Percentiles rank a stretch among this genome's conserved stretches.
Evolutionary conservation across 2,113 vertebrate species (phyloP).

Genomic region (Deroptyus accipitrinus): DNA sequence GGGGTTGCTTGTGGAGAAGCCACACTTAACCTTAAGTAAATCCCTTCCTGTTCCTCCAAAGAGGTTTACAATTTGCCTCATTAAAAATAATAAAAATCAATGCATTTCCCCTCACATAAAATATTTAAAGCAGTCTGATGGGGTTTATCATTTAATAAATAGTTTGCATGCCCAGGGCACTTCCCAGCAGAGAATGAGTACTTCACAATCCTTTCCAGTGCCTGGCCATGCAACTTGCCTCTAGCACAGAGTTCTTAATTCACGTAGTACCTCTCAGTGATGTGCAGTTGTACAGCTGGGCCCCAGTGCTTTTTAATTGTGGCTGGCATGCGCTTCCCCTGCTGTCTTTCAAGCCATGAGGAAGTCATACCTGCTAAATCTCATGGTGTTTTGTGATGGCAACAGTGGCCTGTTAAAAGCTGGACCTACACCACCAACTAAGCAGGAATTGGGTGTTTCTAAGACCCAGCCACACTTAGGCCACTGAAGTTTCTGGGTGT

Average conservation of each 20-base stretch:
- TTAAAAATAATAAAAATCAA: not conserved
- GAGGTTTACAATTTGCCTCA: not conserved
- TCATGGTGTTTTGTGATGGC: not conserved
- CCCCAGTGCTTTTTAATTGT: fast-evolving
- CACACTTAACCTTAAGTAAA: not conserved
- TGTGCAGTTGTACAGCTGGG: not conserved
- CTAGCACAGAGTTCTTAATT: not conserved
- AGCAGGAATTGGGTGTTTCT: not conserved
- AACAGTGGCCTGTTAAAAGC: not conserved
- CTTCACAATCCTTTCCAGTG: not conserved
- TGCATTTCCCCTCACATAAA: not conserved
- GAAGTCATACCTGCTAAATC: not conserved
- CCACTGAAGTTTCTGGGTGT: fast-evolving
- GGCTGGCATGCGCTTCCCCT: not conserved
- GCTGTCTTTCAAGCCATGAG: not conserved
- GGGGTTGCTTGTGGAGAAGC: not conserved
- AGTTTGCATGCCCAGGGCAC: not conserved
- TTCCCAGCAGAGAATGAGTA: not conserved
- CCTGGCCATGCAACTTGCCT: not conserved
- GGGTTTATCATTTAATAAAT: conserved; percentile 42
- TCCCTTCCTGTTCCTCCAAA: not conserved
- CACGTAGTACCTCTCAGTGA: fast-evolving
- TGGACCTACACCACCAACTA: not conserved
- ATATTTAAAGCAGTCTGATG: not conserved
- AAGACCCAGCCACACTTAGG: not conserved